Evolutionary conservation across 2,888 invertebrate species (phyloP), one percentile per base, ranked within the genome.

Genomic region (Clepsis dumicolana): DNA sequence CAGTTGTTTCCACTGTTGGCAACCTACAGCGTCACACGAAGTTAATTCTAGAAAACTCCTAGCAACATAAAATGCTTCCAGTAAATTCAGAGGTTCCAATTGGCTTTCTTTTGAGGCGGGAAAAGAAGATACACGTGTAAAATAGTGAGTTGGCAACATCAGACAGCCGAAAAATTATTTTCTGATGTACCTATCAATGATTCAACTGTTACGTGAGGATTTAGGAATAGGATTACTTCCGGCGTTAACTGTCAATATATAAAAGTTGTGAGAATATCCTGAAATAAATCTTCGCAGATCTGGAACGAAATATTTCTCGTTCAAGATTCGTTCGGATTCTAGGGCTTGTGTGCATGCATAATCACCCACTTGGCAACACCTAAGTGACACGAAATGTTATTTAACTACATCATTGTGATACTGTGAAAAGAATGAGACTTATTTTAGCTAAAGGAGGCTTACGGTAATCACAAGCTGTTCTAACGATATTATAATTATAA

Each of bases 221-320:
- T n/a, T n/a, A 24, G 29, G 48, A 56, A 56, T 57, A 57, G 57
- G 48, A 56, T 64, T 57, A 35, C 24, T 57, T 64, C 24, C 35
- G 25, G 35, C 48, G 35, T 48, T 54, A 16, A 35, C 48, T 57
- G 48, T 35, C 48, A 57, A 64, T 64, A 64, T 12, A 24, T 32
- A 24, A 35, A 18, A 5, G 24, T 0, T 16, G 25, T 12, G n/a
- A 14, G 35, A 57, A 18, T 44, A 57, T 14, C 4, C 8, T 12
- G 29, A 8, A 18, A 44, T 44, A 27, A 21, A 32, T 29, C 14
- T 18, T 5, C 14, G 18, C n/a, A 18, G 14, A 18, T 12, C 32
- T 32, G 12, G 5, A 14, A 4, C 18, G 18, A 21, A 54, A 54
- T 32, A 18, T 21, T 32, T 54, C 18, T 21, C 21, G 7, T 1